Evolutionary conservation across 2,113 vertebrate genomes (phyloP).

Genomic region (Oenanthe oenanthe): DNA sequence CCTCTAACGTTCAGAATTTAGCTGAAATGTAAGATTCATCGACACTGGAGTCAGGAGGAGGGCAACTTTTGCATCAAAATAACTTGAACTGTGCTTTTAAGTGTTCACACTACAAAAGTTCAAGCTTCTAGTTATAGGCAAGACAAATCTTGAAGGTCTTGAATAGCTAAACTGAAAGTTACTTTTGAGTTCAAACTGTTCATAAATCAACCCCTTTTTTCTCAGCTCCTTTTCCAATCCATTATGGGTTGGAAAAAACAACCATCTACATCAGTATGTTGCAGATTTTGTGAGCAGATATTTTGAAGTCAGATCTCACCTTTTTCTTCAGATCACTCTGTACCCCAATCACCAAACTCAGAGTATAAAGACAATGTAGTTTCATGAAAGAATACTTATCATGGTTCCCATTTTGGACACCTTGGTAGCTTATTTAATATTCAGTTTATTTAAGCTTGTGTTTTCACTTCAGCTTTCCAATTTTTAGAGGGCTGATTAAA

Average conservation of each 20-base stretch:
- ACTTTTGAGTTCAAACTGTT: not conserved
- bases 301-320: not conserved
- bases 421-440: conserved; percentile 47
- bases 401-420: not conserved
- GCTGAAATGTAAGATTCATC: not conserved
- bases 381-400: not conserved
- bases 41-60: not conserved
- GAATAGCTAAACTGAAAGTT: not conserved
- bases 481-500: conserved; percentile 52
- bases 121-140: not conserved
- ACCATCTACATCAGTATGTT: not conserved
- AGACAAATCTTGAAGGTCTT: not conserved
- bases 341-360: not conserved
- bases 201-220: not conserved
- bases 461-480: conserved; percentile 44
- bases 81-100: not conserved
- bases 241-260: not conserved
- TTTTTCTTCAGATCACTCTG: not conserved
- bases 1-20: not conserved
- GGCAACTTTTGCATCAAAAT: conserved; percentile 4
- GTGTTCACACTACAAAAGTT: not conserved
- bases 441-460: conserved; percentile 34
- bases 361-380: not conserved
- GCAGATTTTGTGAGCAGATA: not conserved
- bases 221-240: not conserved